Conservation (phyloP, 37 sponge, comb jelly and placozoan genomes). For the Haliclona indistincta region DNA sequence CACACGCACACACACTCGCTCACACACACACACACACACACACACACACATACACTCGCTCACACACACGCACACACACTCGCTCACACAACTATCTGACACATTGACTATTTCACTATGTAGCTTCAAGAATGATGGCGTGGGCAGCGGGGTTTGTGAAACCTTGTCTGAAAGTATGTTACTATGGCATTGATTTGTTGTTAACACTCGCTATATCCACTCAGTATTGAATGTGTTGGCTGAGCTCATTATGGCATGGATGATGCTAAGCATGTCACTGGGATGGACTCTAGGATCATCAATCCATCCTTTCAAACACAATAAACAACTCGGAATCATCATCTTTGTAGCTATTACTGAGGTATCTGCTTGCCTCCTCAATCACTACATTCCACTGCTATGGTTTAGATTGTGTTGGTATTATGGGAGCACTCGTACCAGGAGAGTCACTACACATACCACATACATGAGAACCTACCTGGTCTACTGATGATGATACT, state of each 20-base stretch:
- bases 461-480: conserved; percentile 52
- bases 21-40: no score
- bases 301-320: conserved; percentile 50
- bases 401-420: conserved; percentile 39
- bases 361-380: background rate
- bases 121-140: conserved; percentile 37
- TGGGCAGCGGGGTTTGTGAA: conserved; percentile 33
- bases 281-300: conserved; percentile 65
- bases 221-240: conserved; percentile 55
- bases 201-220: background rate
- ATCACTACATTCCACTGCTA: background rate
- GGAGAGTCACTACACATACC: conserved; percentile 73
- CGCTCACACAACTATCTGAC: background rate
- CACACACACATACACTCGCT: no score
- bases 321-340: conserved; percentile 29
- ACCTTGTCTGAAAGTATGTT: conserved; percentile 54
- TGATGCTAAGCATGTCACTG: conserved; percentile 60
- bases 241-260: conserved; percentile 66
- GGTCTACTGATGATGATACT: conserved; percentile 50
- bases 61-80: no score
- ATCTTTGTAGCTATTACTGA: conserved; percentile 15
- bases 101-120: background rate
- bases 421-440: conserved; percentile 73
- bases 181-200: background rate
- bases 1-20: no score